Evolutionary conservation across 2,797 vertebrate genomes (phyloP).

Genomic region (Sebastiscus albofasciatus): DNA sequence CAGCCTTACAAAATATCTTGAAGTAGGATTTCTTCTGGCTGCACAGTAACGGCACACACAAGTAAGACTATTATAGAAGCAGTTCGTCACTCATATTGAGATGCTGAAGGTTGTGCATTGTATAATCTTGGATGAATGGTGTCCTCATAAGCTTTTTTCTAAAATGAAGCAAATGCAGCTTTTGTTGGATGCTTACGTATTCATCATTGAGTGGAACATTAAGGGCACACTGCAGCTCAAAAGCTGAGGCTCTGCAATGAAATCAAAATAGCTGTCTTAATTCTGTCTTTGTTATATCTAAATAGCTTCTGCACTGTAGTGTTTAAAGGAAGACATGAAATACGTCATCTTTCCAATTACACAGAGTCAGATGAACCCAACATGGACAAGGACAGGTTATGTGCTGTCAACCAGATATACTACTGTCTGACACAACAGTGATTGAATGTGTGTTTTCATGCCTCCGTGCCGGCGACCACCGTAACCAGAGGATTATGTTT

Average conservation of each 20-base stretch:
- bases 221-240: neutral
- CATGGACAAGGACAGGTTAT: neutral
- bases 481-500: no score
- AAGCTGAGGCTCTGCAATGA: neutral
- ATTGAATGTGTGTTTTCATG: neutral
- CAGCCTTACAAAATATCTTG: neutral
- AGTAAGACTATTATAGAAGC: neutral
- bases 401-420: neutral
- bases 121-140: neutral
- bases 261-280: neutral
- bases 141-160: neutral
- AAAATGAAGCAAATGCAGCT: neutral
- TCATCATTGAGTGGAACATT: neutral
- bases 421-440: neutral
- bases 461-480: no score
- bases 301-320: neutral
- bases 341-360: neutral
- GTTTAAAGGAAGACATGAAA: neutral
- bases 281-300: neutral
- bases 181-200: neutral
- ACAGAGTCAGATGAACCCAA: neutral
- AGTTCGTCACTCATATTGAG: neutral
- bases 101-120: neutral
- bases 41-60: neutral
- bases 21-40: neutral